phyloP scores from a whole-genome alignment of 2,797 vertebrate genomes.

The Anguilla obscura region DNA sequence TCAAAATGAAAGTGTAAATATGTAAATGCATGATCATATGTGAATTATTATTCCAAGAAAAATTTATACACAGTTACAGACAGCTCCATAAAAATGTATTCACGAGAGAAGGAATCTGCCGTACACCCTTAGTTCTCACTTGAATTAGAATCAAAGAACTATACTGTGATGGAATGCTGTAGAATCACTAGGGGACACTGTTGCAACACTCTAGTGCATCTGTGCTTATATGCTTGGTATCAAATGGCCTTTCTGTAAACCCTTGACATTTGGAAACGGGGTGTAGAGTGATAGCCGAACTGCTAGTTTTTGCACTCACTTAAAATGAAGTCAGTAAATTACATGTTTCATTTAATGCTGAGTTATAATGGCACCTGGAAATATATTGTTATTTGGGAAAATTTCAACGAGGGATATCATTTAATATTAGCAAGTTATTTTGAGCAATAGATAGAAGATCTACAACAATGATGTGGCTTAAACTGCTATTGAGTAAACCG shows the following conservation, averaged over 20 bases:
- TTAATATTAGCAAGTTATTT: not conserved
- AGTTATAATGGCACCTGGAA: not conserved
- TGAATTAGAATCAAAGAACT: not conserved
- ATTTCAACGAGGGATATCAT: not conserved
- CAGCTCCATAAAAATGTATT: not conserved
- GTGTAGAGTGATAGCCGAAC: not conserved
- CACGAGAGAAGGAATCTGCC: too few relatives aligned
- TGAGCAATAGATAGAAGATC: too few relatives aligned
- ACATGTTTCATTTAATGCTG: not conserved
- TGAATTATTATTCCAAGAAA: not conserved
- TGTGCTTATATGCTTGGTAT: not conserved
- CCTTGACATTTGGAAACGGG: not conserved
- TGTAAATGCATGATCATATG: not conserved
- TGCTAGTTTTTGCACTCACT: not conserved
- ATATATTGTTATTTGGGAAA: not conserved
- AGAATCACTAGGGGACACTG: conserved; percentile 65
- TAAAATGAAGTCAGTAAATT: not conserved
- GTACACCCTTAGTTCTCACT: not conserved
- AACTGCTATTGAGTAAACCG: not conserved
- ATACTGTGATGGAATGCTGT: not conserved
- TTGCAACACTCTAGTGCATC: conserved; percentile 51
- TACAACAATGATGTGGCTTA: not conserved
- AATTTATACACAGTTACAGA: not conserved
- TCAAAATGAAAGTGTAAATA: not conserved
- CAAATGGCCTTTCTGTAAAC: not conserved